Base-by-base conservation (phyloP, 2,888 invertebrate species). In the Camptogramma bilineatum region DNA sequence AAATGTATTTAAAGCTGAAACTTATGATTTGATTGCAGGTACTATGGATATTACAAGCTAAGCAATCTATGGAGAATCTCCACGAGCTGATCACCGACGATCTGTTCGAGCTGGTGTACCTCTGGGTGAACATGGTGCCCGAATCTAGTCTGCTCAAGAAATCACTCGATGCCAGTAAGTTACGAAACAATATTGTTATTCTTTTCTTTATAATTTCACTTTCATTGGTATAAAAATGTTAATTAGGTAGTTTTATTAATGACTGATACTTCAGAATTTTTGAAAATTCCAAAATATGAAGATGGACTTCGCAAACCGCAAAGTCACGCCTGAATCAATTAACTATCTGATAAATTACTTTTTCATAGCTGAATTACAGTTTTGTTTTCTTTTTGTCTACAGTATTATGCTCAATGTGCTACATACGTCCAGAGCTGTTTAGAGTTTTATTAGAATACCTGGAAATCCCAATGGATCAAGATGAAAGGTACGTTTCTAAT, bases 341-440 rank as follows among this genome's bases (percentile, higher is more conserved):
- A 21, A 4, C 4, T 21, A 21, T n/a, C n/a, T n/a, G n/a, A n/a
- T 21, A 4, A 21, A 21, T 21, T 21, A 21, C 4, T 3, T 4
- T 3, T 21, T 21, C 21, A 21, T 2, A 21, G 21, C 21, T 21
- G 4, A 28, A 13, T n/a, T 16, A 28, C 34, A 8, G 2, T 44
- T 18, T 31, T 50, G 73, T 67, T 60, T 74, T n/a, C n/a, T n/a
- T 59, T 88, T 89, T 46, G 4, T 39, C 13, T 39, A 39, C 88
- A 78, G 94, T 97, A 59, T 87, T 98, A 53, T 98, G 98, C 84
- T 96, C 98, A 4, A 94, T 98, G 80, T 98, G 98, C 86, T 97
- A 96, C 85, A 96, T 97, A 31, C 95, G 96, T 73, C 96, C 97
- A 0, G 95, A 96, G 69, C 90, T 97, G 57, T 98, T 97, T 80